Evolutionary conservation across 2,797 vertebrate species (phyloP), one percentile per base, ranked within the genome.

Genomic region (Serranus cabrilla): DNA sequence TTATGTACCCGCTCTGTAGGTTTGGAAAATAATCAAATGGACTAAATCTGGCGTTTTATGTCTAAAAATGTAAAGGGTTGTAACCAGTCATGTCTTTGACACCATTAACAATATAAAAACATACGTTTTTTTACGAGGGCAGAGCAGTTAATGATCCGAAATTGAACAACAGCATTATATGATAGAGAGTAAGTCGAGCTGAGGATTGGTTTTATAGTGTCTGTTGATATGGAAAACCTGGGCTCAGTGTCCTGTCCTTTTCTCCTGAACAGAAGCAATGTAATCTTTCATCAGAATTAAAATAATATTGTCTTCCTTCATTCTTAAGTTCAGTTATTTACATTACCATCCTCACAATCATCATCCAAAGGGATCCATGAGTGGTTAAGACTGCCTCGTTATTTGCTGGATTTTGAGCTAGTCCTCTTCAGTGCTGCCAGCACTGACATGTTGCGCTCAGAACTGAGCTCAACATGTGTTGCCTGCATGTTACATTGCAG

Each of bases 381-480:
- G 42, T 4, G 25, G 18, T 42, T n/a, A n/a, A 60, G 27, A 47
- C 40, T 11, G 45, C 65, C 13, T 56, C 13, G 6, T 13, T 23
- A 20, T 62, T 71, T 59, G 39, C 37, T 21, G 27, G 49, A 43
- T 43, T 49, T 62, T 45, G 51, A 43, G n/a, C 49, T 45, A 39
- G 39, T 46, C 31, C 11, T 39, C 58, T 11, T 18, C 8, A 59
- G 0, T 40, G 8, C 17, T 42, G 45, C 16, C 21, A 7, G 34
- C 34, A 34, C 7, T 34, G 34, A 34, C 34, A 34, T 34, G 34
- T 34, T n/a, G 31, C 34, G 9, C 46, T 25, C 34, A 12, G 50
- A 20, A 39, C 61, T 45, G 40, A 45, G 57, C 39, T 25, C 57
- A 42, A 59, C 57, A 42, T 23, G 39, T 59, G 57, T 59, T 59